phyloP scores from a whole-genome alignment of 2,113 vertebrate genomes.

The Collichthys lucidus region DNA sequence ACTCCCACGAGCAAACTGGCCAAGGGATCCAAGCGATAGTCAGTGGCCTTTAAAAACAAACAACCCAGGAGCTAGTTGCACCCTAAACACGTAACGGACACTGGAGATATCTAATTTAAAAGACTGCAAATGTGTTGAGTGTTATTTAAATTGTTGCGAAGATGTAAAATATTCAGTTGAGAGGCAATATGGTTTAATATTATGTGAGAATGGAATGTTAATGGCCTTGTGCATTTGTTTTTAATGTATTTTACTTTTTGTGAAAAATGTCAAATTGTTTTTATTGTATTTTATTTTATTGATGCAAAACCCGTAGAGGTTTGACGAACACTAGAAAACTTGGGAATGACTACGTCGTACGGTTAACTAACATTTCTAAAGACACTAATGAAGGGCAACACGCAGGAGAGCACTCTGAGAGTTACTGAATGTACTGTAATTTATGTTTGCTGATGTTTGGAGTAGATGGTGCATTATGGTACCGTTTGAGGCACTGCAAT shows the following conservation, averaged over 20 bases:
- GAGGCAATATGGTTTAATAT: conserved; percentile 94
- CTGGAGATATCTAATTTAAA: conserved; percentile 78
- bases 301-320: conserved; percentile 86
- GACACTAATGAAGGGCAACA: conserved; percentile 86
- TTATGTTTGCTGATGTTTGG: conserved; percentile 83
- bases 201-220: conserved; percentile 91
- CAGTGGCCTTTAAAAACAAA: conserved; percentile 72
- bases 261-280: conserved; percentile 89
- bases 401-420: conserved; percentile 77
- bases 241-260: conserved; percentile 92
- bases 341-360: conserved; percentile 79
- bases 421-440: conserved; percentile 92
- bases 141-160: conserved; percentile 92
- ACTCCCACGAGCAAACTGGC: conserved; percentile 90
- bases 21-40: conserved; percentile 96
- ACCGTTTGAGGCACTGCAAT: conserved; percentile 79
- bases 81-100: conserved; percentile 69
- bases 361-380: conserved; percentile 87
- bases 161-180: conserved; percentile 98
- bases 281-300: conserved; percentile 84
- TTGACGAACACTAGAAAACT: conserved; percentile 71
- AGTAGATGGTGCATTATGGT: conserved; percentile 79
- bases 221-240: conserved; percentile 97
- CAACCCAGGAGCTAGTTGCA: conserved; percentile 65
- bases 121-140: conserved; percentile 86